A percentile compares a stretch with the other conserved stretches of the same genome.
Conservation (phyloP, 2,113 vertebrate species). For the Oryzias javanicus region DNA sequence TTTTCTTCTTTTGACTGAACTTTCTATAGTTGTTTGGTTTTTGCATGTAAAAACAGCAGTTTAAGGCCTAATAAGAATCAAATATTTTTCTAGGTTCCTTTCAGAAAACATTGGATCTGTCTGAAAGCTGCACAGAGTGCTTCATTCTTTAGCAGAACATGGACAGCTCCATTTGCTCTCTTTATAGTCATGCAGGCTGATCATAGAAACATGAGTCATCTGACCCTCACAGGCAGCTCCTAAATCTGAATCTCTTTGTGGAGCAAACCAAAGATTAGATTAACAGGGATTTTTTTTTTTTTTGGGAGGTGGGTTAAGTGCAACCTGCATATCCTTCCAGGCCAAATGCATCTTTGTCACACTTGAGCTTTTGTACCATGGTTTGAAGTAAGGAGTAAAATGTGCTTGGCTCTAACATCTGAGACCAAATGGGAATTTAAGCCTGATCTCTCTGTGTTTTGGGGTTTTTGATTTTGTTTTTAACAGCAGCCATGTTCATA, state of each 20-base stretch:
- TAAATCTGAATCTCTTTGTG: constrained; percentile 66
- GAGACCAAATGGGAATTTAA: constrained; percentile 59
- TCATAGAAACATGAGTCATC: constrained; percentile 78
- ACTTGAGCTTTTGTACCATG: constrained; percentile 18
- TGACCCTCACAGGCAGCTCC: constrained; percentile 63
- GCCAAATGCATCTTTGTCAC: constrained; percentile 26
- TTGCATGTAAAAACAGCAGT: constrained; percentile 6
- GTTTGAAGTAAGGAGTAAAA: too few relatives aligned
- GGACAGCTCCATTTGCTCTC: constrained; percentile 64
- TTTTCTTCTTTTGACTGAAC: not conserved
- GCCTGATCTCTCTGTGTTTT: constrained; percentile 12
- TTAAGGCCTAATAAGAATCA: not conserved
- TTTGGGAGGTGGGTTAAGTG: constrained; percentile 43
- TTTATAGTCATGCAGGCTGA: constrained; percentile 66
- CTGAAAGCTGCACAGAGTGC: constrained; percentile 32
- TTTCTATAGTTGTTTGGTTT: constrained; percentile 1
- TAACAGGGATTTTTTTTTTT: constrained; percentile 38
- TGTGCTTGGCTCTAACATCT: not conserved
- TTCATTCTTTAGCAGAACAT: constrained; percentile 51
- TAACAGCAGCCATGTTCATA: too few relatives aligned
- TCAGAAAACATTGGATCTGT: constrained; percentile 9
- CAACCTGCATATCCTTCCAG: constrained; percentile 26
- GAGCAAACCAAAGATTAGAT: constrained; percentile 52
- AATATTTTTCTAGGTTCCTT: constrained; percentile 5
- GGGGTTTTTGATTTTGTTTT: too few relatives aligned